Evolutionary conservation across 2,113 vertebrate species (phyloP).

Genomic region (Caretta caretta): DNA sequence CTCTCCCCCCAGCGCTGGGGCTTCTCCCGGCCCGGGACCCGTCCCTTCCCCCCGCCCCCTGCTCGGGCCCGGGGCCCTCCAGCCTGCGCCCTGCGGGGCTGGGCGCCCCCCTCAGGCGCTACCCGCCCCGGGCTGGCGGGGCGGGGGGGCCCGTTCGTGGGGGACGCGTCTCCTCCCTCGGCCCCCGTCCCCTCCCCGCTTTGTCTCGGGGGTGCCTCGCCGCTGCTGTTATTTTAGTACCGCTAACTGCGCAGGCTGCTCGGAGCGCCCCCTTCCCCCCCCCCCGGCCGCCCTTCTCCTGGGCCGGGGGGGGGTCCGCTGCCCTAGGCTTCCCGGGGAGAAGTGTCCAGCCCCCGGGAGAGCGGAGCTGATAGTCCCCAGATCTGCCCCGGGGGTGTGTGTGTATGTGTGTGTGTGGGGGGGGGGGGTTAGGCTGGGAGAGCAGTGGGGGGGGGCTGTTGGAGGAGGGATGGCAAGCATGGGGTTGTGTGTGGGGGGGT

Average conservation of each 20-base stretch:
- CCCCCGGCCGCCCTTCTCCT: neutral
- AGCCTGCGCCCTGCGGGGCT: too few species aligned
- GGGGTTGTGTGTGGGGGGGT: too few species aligned
- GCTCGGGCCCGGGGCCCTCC: neutral
- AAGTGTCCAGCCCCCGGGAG: too few species aligned
- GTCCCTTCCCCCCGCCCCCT: neutral
- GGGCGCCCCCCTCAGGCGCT: neutral
- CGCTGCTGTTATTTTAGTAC: rapidly evolving
- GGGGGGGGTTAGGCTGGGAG: neutral
- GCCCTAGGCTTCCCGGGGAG: neutral
- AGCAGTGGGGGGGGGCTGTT: too few species aligned
- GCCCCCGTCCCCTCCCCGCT: neutral
- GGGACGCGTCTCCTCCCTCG: neutral
- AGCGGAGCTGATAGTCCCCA: too few species aligned
- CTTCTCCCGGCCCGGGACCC: neutral
- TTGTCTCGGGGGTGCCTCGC: neutral
- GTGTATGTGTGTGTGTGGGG: too few species aligned
- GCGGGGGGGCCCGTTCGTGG: neutral
- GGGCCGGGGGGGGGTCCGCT: neutral
- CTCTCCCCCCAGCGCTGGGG: constrained; percentile 19
- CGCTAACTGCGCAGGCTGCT: neutral
- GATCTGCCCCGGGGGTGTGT: too few species aligned
- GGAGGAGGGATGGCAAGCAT: too few species aligned
- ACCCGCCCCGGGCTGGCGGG: neutral
- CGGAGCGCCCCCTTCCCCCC: too few species aligned